Conservation (phyloP, 1,140 invertebrate genomes). For the Brachionus calyciflorus region DNA sequence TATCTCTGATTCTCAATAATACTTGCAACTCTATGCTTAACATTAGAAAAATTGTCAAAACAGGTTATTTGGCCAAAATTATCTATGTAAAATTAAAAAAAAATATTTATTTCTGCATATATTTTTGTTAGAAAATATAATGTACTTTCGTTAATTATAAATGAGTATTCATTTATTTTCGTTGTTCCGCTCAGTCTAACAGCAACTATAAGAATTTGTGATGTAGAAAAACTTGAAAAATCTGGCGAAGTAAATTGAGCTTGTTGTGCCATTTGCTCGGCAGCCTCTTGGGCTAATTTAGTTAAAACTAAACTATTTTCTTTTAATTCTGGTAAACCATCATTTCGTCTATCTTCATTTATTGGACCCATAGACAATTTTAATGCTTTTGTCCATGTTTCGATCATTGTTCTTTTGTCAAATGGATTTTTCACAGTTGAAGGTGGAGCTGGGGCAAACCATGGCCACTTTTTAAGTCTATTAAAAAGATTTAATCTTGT, state of each 20-base stretch:
- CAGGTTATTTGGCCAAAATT: conserved; percentile 22
- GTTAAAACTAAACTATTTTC: background rate
- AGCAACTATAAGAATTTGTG: conserved; percentile 9
- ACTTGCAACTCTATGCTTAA: background rate
- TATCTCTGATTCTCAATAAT: conserved; percentile 13
- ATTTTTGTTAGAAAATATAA: background rate
- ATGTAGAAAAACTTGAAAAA: background rate
- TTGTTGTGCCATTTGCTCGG: background rate
- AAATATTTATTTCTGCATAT: background rate
- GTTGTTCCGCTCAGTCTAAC: background rate
- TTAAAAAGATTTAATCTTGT: conserved; percentile 13
- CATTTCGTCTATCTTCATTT: background rate
- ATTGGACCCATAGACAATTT: conserved; percentile 10
- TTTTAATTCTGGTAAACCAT: too few species aligned
- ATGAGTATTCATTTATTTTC: conserved; percentile 20
- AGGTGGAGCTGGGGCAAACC: background rate
- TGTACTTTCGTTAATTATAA: conserved; percentile 19
- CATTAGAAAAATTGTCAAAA: conserved; percentile 31
- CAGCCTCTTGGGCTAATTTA: background rate
- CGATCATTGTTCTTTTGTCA: background rate
- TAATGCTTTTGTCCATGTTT: background rate
- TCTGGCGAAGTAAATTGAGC: background rate
- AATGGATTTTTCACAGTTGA: conserved; percentile 1
- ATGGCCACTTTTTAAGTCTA: conserved; percentile 33
- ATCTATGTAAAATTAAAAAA: background rate